These are phyloP conservation scores for Contarinia nasturtii DNA, from an alignment of 1,140 invertebrate genomes.

Conservation along the genomic window DNA sequence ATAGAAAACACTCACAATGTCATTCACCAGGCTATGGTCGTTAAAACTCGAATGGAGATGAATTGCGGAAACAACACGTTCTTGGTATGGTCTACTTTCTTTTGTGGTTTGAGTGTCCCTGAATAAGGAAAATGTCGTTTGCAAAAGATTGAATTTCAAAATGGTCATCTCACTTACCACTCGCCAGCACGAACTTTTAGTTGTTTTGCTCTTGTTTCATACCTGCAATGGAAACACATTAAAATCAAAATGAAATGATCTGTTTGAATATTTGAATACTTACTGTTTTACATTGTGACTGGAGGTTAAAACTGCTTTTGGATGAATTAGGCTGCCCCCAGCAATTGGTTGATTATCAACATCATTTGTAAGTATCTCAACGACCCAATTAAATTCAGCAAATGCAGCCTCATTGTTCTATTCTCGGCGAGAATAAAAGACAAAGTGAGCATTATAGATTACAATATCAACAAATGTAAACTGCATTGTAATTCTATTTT, in stretches of 20 bases:
- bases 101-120: constrained; percentile 45
- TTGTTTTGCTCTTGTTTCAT: constrained; percentile 12
- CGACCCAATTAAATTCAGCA: constrained; percentile 77
- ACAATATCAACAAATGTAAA: no score
- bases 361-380: constrained; percentile 49
- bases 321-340: constrained; percentile 47
- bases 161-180: no score
- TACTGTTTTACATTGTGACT: constrained; percentile 41
- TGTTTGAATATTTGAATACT: no score
- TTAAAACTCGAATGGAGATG: constrained; percentile 33
- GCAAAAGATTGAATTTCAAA: no score
- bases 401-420: constrained; percentile 33
- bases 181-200: constrained; percentile 44
- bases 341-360: constrained; percentile 43
- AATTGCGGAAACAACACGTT: constrained; percentile 30
- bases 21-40: constrained; percentile 28
- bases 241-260: no score
- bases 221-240: no score
- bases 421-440: no score
- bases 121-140: no score
- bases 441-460: no score
- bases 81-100: constrained; percentile 42
- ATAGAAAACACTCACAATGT: constrained; percentile 21
- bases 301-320: constrained; percentile 42
- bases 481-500: no score